These are phyloP conservation scores for Anoura caudifer DNA, from an alignment of 2,113 vertebrate genomes.

Conservation along the genomic window DNA sequence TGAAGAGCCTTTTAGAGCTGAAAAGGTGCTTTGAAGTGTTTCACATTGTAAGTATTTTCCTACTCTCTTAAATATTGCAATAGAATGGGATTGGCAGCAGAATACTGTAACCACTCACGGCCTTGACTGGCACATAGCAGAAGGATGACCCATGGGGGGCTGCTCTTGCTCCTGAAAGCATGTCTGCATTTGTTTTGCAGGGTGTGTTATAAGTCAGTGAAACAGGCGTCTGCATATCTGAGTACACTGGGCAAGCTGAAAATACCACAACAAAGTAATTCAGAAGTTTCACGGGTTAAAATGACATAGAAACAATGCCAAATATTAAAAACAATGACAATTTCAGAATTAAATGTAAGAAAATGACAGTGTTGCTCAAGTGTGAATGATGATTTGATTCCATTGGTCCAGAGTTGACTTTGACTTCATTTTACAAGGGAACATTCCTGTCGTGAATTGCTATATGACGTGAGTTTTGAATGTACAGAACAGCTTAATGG, in stretches of 20 bases:
- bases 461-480: conserved; percentile 62
- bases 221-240: not conserved
- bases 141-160: not conserved
- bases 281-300: not conserved
- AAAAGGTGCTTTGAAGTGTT: conserved; percentile 26
- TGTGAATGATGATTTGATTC: not conserved
- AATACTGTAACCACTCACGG: not conserved
- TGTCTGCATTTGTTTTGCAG: not conserved
- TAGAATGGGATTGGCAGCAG: not conserved
- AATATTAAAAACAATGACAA: not conserved
- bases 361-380: not conserved
- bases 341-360: not conserved
- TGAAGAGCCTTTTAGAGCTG: conserved; percentile 63
- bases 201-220: conserved; percentile 46
- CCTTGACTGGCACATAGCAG: not conserved
- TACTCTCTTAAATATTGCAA: conserved; percentile 38
- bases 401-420: not conserved
- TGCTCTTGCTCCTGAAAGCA: conserved; percentile 41
- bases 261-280: not conserved
- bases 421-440: conserved; percentile 3
- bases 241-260: not conserved
- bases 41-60: not conserved
- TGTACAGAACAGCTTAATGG: conserved; percentile 30
- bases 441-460: conserved; percentile 33
- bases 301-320: not conserved